Evolutionary conservation across 2,888 invertebrate species (phyloP).

Genomic region (Anoplius nigerrimus): DNA sequence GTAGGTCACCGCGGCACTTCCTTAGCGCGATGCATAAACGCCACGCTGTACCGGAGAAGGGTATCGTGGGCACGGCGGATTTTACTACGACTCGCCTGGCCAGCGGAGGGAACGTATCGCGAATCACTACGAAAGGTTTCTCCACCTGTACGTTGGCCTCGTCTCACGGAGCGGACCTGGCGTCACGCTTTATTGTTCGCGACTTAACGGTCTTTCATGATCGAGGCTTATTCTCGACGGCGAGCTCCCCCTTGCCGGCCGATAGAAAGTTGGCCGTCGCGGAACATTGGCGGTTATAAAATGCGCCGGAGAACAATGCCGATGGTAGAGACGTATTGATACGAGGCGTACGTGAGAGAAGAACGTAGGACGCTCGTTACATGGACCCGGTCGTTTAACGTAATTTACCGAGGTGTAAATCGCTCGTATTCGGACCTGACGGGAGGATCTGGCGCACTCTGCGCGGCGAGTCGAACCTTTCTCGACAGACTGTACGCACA

Average conservation of each 20-base stretch:
- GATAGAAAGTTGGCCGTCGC: no score
- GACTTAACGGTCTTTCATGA: constrained; percentile 44
- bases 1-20: constrained; percentile 22
- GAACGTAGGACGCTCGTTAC: neutral
- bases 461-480: constrained; percentile 5
- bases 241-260: no score
- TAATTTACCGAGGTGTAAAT: no score
- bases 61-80: constrained; percentile 27
- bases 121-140: constrained; percentile 35
- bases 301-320: no score
- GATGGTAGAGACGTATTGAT: neutral
- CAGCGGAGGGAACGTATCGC: constrained; percentile 5
- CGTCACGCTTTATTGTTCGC: constrained; percentile 33
- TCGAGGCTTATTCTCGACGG: constrained; percentile 7
- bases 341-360: neutral
- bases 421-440: neutral
- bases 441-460: neutral
- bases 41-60: constrained; percentile 17
- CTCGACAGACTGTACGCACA: constrained; percentile 20
- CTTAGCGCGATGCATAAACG: neutral
- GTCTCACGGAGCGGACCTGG: constrained; percentile 36
- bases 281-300: no score
- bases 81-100: constrained; percentile 29
- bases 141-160: constrained; percentile 19
- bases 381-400: no score